phyloP scores from a whole-genome alignment of 2,888 invertebrate species.

The Gasteruption jaculator region DNA sequence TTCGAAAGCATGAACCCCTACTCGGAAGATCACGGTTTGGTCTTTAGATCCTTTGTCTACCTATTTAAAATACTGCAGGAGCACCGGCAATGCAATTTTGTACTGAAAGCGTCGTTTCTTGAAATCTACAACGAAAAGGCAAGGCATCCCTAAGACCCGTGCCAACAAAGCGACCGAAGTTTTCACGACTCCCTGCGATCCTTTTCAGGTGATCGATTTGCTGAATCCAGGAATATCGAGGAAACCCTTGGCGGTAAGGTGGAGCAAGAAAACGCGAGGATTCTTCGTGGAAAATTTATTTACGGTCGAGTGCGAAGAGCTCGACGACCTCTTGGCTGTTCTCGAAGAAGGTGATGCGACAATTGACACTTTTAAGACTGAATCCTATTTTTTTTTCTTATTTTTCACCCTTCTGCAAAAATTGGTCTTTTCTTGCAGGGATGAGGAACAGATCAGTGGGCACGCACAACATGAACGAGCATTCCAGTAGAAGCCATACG shows the following conservation, averaged over 20 bases:
- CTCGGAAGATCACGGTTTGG: constrained; percentile 77
- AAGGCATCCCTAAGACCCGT: no score
- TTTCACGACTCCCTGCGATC: no score
- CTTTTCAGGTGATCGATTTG: constrained; percentile 81
- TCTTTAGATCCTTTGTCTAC: constrained; percentile 87
- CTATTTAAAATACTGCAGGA: constrained; percentile 79
- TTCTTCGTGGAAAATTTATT: constrained; percentile 97
- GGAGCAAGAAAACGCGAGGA: constrained; percentile 89
- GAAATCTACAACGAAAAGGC: constrained; percentile 98
- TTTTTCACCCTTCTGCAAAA: no score
- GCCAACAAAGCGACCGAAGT: constrained; percentile 5
- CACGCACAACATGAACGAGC: constrained; percentile 88
- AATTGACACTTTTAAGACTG: constrained; percentile 1
- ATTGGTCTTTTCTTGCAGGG: constrained; percentile 55
- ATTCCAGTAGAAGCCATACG: constrained; percentile 89
- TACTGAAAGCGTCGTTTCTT: constrained; percentile 87
- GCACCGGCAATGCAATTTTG: constrained; percentile 72
- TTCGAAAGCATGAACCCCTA: constrained; percentile 64
- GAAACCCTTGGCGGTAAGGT: constrained; percentile 82
- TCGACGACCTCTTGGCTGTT: constrained; percentile 89
- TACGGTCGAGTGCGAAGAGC: constrained; percentile 87
- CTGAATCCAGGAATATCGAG: constrained; percentile 80
- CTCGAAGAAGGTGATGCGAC: constrained; percentile 78
- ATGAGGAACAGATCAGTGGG: constrained; percentile 88
- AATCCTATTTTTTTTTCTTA: constrained; percentile 4